A percentile compares a stretch with the other conserved stretches of the same genome.
phyloP scores from a whole-genome alignment of 2,888 invertebrate species.

The Resseliella maxima region DNA sequence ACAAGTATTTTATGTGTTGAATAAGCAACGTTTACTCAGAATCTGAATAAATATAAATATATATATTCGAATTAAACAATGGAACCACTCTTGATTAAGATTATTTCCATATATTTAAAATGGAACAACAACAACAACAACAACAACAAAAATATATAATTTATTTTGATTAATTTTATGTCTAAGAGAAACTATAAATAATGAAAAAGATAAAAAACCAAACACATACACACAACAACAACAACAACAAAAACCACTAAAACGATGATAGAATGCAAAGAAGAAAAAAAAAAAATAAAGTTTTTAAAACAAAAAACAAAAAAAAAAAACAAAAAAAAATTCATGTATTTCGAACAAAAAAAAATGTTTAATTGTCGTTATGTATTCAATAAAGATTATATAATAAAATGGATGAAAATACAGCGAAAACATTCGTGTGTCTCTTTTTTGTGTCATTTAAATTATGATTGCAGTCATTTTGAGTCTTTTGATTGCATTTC shows the following conservation, averaged over 20 bases:
- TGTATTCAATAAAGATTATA: slow-evolving; percentile 54
- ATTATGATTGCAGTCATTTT: no score
- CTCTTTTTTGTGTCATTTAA: slow-evolving; percentile 1
- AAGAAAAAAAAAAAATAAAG: background rate
- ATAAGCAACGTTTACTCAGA: background rate
- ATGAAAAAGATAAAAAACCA: background rate
- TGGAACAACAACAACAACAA: slow-evolving; percentile 9
- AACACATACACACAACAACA: no score
- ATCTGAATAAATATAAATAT: background rate
- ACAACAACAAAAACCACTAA: background rate
- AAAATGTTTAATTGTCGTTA: slow-evolving; percentile 55
- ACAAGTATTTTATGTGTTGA: background rate
- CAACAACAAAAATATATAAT: background rate
- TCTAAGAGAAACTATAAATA: slow-evolving; percentile 28
- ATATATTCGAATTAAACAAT: background rate
- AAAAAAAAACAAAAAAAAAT: slow-evolving; percentile 4
- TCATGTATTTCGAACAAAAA: slow-evolving; percentile 51
- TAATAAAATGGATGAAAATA: slow-evolving; percentile 41
- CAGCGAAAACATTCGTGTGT: background rate
- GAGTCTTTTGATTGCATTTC: no score
- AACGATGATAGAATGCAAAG: background rate
- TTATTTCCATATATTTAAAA: background rate
- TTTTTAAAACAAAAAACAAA: background rate
- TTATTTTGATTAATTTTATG: slow-evolving; percentile 51
- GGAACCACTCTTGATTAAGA: background rate